A percentile compares a stretch with the other conserved stretches of the same genome.
These are phyloP conservation scores for Drosophila neutralis DNA, from an alignment of 2,888 invertebrate species.

Conservation along the genomic window DNA sequence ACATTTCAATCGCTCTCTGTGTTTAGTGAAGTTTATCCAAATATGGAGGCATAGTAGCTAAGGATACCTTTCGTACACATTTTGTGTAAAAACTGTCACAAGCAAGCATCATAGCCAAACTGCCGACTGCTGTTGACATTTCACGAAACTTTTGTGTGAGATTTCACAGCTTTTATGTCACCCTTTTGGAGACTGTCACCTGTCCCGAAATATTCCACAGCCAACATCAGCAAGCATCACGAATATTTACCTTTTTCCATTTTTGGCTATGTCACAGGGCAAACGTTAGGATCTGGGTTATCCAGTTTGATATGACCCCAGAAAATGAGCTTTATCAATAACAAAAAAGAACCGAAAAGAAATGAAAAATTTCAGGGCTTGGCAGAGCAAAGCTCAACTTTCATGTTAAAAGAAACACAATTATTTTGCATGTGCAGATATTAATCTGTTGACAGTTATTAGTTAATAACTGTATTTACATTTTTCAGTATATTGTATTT, in stretches of 20 bases:
- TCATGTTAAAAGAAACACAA: background rate
- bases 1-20: background rate
- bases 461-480: background rate
- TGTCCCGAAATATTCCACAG: constrained; percentile 48
- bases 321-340: background rate
- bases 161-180: constrained; percentile 48
- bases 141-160: constrained; percentile 56
- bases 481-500: background rate
- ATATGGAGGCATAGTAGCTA: background rate
- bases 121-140: constrained; percentile 63
- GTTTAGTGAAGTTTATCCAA: background rate
- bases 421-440: background rate
- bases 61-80: background rate
- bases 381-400: background rate
- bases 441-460: background rate
- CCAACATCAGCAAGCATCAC: constrained; percentile 7
- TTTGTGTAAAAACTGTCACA: background rate
- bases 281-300: background rate
- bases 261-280: constrained; percentile 8
- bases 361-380: background rate
- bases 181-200: constrained; percentile 36
- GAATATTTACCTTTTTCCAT: background rate
- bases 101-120: constrained; percentile 22
- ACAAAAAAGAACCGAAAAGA: background rate
- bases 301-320: background rate